Base-by-base conservation (phyloP, 2,888 invertebrate species). In the Drosophila mulleri region DNA sequence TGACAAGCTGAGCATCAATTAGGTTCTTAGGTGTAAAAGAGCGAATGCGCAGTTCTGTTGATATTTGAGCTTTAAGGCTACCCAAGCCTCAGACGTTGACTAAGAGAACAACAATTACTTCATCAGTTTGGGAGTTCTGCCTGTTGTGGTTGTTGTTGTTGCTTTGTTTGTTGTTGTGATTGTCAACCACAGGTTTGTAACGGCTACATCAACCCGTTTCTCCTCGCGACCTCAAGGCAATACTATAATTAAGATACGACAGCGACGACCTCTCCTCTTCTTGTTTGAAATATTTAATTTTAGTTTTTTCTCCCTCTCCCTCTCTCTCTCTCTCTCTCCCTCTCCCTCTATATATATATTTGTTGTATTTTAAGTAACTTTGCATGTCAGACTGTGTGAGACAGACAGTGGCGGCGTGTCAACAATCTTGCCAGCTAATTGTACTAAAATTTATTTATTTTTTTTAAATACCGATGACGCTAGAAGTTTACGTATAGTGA, bases 351-450 rank as follows among this genome's bases (percentile, higher is more conserved):
- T 56, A 16, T 56, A 35, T 60, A 47, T 57, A 29, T 47, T 61
- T 58, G 75, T 69, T 74, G 70, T 71, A 63, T 59, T 86, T 86
- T 85, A 88, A 84, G 88, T 88, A 85, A 86, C 83, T 85, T 85
- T 85, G 84, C 84, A 85, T 85, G 84, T 85, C 88, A 80, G 86
- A 60, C 85, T 74, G 54, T 75, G 57, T 52, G 64, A 59, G 60
- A 50, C 63, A 47, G 77, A 62, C 77, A 59, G 73, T 53, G 70
- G 64, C 78, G 67, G 80, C 81, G 71, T 83, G 84, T 86, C 83
- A 88, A 86, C 71, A 78, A 78, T 81, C 79, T 75, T 67, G 70
- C 69, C 78, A 74, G 86, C 88, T 85, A 88, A 85, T 85, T 85
- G 88, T 86, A 77, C 81, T 86, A 70, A 83, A 86, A 83, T 81